Base-by-base conservation (phyloP, 2,797 vertebrate species). In the Pyrrhura leucotis region DNA sequence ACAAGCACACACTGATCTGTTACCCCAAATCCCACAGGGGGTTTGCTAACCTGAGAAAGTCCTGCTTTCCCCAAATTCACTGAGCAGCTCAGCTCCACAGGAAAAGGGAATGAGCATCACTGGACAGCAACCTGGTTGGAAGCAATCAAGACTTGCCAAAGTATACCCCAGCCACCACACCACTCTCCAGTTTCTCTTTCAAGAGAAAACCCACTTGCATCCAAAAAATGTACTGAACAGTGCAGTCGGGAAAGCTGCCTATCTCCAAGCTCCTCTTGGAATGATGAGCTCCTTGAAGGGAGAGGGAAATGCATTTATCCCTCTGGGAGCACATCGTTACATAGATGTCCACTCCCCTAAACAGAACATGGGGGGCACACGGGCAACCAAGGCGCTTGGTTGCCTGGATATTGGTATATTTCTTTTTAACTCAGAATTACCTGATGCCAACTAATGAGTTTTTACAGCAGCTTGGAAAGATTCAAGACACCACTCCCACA, bases 331-430 rank as follows among this genome's bases (percentile, higher is more conserved):
- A 31, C 29, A 45, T 10, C 48, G 18, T 47, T 63, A 23, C 39
- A 84, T 40, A 76, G 26, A 14, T 19, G 3, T n/a, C 26, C 20
- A 12, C 22, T 40, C 13, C 17, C 26, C 29, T 23, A 29, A 19
- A 9, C 10, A 22, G 51, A 19, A 8, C 0, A 1, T 1, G 6
- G 76, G n/a, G 25, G 10, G 20, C 17, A 23, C 14, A 14, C 0
- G 1, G 16, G 16, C 20, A 71, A 18, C 20, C 14, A 74, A 74
- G 7, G 23, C 39, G 23, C 23, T 7, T 12, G 14, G 17, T 20
- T 87, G 18, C 26, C 58, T 47, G 20, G 5, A 26, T 58, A 35
- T 58, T 16, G 14, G 14, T 13, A 2, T n/a, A 14, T 29, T 51
- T 58, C 14, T 40, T 73, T n/a, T 66, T 15, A 51, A 44, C 13